These are phyloP conservation scores for Philonicus albiceps DNA, from an alignment of 2,888 invertebrate genomes.

Conservation along the genomic window DNA sequence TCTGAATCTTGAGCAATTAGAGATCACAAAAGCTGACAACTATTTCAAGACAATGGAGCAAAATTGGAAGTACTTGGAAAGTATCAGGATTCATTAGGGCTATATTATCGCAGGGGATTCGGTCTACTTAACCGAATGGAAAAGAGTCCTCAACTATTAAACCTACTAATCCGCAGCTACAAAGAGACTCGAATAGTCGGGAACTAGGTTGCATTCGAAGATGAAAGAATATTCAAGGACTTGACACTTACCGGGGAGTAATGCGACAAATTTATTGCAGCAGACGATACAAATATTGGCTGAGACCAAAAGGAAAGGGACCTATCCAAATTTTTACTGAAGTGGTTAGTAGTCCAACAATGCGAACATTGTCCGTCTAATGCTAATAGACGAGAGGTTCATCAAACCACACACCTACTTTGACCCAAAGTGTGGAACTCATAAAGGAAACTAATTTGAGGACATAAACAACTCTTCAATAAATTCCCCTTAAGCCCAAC, in stretches of 20 bases:
- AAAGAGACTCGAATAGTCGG: neutral
- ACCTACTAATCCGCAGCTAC: conserved; percentile 5
- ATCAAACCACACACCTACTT: neutral
- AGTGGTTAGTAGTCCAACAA: neutral
- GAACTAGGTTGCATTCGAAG: neutral
- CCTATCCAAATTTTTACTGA: neutral
- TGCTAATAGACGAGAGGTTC: neutral
- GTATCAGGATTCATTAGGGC: conserved; percentile 42
- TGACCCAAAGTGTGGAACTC: neutral
- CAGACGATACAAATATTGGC: neutral
- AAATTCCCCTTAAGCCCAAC: neutral
- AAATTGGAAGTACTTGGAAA: conserved; percentile 40
- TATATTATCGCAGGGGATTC: conserved; percentile 32
- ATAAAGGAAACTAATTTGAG: conserved; percentile 16
- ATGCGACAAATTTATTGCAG: conserved; percentile 15
- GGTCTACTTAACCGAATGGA: conserved; percentile 11
- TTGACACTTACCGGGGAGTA: conserved; percentile 10
- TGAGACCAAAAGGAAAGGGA: neutral
- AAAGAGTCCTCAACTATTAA: neutral
- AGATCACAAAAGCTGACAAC: conserved; percentile 21
- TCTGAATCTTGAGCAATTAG: conserved; percentile 38
- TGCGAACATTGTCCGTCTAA: neutral
- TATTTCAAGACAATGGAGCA: conserved; percentile 15
- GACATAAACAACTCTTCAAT: conserved; percentile 19
- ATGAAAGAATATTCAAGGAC: neutral